Evolutionary conservation across 2,797 vertebrate genomes (phyloP).

Genomic region (Loriculus beryllinus): DNA sequence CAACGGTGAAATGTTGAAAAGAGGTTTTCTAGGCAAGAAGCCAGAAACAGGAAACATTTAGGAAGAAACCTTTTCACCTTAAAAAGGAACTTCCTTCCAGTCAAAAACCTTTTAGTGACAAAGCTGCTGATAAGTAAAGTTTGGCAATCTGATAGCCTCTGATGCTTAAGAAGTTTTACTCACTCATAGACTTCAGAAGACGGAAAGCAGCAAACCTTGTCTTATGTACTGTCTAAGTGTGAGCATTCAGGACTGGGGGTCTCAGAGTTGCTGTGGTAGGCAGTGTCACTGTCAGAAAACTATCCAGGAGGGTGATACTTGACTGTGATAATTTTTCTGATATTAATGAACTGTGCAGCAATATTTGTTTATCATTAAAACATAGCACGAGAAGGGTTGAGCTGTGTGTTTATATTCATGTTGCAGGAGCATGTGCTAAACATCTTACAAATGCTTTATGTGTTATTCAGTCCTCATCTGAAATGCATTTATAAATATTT

Average conservation of each 20-base stretch:
- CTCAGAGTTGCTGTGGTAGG: background rate
- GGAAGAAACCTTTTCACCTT: background rate
- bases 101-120: background rate
- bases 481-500: constrained; percentile 35
- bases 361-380: background rate
- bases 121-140: background rate
- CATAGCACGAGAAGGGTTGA: background rate
- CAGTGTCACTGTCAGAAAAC: background rate
- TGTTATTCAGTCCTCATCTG: background rate
- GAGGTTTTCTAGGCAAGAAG: background rate
- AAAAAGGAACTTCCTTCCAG: background rate
- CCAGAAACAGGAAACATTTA: background rate
- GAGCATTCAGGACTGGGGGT: background rate
- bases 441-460: background rate
- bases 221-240: accelerated
- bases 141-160: background rate
- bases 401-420: background rate
- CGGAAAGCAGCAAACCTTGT: background rate
- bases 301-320: background rate
- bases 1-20: background rate
- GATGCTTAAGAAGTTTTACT: background rate
- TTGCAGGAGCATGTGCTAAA: background rate
- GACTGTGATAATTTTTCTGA: background rate
- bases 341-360: background rate
- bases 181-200: background rate